Conservation (phyloP, 2,888 invertebrate species). For the Bugula neritina region DNA sequence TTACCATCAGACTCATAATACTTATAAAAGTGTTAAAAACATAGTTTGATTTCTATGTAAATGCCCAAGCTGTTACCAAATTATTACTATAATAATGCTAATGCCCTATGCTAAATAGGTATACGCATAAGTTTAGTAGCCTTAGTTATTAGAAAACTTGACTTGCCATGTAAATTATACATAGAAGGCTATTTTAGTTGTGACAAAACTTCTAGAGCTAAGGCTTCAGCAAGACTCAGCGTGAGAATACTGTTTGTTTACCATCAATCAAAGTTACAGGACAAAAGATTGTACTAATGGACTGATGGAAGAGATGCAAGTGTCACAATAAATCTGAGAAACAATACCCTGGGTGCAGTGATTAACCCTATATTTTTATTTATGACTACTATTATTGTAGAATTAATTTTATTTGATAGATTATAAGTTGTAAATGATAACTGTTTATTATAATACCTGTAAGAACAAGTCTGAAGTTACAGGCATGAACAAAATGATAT, state of each 20-base stretch:
- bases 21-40: slow-evolving; percentile 17
- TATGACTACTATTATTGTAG: neutral
- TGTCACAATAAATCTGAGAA: neutral
- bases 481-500: too few species aligned
- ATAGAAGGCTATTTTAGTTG: too few species aligned
- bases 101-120: neutral
- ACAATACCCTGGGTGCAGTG: slow-evolving; percentile 25
- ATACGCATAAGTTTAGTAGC: neutral
- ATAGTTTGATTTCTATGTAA: slow-evolving; percentile 13
- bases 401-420: slow-evolving; percentile 21
- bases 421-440: too few species aligned
- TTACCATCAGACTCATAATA: neutral
- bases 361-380: slow-evolving; percentile 16
- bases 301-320: neutral
- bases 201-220: neutral
- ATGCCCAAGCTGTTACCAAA: slow-evolving; percentile 13
- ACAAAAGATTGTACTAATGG: neutral
- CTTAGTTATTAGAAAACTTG: too few species aligned
- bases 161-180: too few species aligned
- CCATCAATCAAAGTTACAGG: neutral
- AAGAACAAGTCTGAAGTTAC: too few species aligned
- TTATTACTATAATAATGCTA: slow-evolving; percentile 14
- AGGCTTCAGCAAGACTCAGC: neutral
- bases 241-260: neutral
- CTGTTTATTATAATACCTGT: too few species aligned